Base-by-base conservation (phyloP, 2,113 vertebrate species). In the Sceloporus tristichus region DNA sequence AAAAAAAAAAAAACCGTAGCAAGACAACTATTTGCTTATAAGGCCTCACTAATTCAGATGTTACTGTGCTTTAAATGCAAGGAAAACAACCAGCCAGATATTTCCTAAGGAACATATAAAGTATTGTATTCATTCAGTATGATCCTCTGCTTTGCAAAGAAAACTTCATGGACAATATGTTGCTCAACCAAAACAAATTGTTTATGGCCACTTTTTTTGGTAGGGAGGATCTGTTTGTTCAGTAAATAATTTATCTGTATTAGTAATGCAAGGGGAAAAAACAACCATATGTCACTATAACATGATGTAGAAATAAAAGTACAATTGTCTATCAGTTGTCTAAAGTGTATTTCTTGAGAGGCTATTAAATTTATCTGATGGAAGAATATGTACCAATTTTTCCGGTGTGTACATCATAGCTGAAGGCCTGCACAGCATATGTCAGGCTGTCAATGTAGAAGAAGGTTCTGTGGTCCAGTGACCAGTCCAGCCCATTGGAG, bases 401-500 rank as follows among this genome's bases (percentile, higher is more conserved):
- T 86, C 98, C 98, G 0, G 97, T 96, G 86, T 87, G 81, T 5
- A 92, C 53, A 89, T 98, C 95, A 3, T 98, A 98, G 94, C 96
- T 96, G 70, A 98, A 98, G 13, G 97, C 98, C 16, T 97, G 97
- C 42, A 99, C 96, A 0, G 89, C 94, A 0, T 94, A 97, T 4
- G 95, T 84, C 92, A 99, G 94, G 94, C 98, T 98, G 95, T 98
- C 98, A 0, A 98, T 97, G 92, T 98, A 98, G 92, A 97, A 98
- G 91, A 98, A 97, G 13, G 94, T 96, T 79, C 87, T 96, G 86
- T 97, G 96, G 91, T 98, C 98, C 85, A 96, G 91, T 59, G 98
- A 98, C 98, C 98, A 98, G 42, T 98, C 98, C 94, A 98, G 85
- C 10, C 98, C 98, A 0, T 98, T 98, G 34, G 98, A 98, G 87